Percentiles rank a stretch among this genome's conserved stretches.
Conservation (phyloP, 2,797 vertebrate genomes). For the Agapornis canus region DNA sequence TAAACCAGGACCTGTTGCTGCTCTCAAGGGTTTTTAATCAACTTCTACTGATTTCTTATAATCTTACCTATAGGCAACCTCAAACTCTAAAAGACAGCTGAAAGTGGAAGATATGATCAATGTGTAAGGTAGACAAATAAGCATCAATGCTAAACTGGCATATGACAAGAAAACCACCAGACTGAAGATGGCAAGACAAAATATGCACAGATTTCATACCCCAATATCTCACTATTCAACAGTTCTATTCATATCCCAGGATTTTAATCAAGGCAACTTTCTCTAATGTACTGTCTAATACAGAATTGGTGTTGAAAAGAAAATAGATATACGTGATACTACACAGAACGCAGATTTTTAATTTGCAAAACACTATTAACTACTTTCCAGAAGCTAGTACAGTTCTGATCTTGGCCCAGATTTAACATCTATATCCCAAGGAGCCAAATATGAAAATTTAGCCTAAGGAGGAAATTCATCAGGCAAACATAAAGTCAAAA, state of each 20-base stretch:
- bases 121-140: not conserved
- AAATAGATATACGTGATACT: not conserved
- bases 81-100: not conserved
- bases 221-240: not conserved
- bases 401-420: not conserved
- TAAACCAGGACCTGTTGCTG: not conserved
- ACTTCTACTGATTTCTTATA: not conserved
- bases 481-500: not conserved
- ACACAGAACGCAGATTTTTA: not conserved
- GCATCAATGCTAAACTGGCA: not conserved
- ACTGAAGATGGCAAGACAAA: not conserved
- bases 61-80: not conserved
- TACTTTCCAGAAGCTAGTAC: not conserved
- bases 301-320: not conserved
- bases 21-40: not conserved
- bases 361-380: not conserved
- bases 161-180: not conserved
- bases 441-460: not conserved
- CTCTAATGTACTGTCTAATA: not conserved
- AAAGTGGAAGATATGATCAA: not conserved
- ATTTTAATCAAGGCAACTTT: not conserved
- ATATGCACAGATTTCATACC: not conserved
- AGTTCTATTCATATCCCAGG: not conserved
- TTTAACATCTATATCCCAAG: not conserved
- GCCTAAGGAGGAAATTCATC: not conserved